A percentile compares a stretch with the other conserved stretches of the same genome.
These are phyloP conservation scores for Rhopalosiphum nymphaeae DNA, from an alignment of 2,888 invertebrate species.

Conservation along the genomic window DNA sequence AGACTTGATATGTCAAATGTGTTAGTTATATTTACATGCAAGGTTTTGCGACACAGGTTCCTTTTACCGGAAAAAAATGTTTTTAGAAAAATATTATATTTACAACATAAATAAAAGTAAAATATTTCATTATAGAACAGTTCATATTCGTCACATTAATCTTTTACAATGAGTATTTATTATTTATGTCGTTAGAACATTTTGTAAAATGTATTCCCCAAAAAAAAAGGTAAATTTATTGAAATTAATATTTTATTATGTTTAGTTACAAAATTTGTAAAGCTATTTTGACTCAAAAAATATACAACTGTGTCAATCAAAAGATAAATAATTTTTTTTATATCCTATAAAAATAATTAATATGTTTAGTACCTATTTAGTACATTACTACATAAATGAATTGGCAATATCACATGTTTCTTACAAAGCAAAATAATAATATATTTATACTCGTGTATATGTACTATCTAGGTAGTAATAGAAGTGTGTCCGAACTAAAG, in stretches of 20 bases:
- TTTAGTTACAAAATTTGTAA: neutral
- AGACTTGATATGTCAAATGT: neutral
- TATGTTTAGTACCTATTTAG: neutral
- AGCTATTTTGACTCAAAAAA: neutral
- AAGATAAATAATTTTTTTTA: neutral
- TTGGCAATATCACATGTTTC: neutral
- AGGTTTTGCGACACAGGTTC: neutral
- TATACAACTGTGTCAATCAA: neutral
- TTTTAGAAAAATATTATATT: neutral
- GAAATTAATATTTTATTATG: neutral
- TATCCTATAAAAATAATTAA: neutral
- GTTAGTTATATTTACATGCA: neutral
- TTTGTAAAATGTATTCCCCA: neutral
- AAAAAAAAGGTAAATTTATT: neutral
- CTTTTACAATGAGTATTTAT: neutral
- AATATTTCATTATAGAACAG: neutral
- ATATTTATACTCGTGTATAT: neutral
- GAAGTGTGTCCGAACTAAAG: neutral
- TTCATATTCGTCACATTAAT: neutral
- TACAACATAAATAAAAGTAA: neutral
- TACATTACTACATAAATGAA: neutral
- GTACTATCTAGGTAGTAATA: neutral
- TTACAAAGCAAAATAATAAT: neutral
- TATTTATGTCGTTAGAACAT: neutral
- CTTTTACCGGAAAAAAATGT: neutral